phyloP scores from a whole-genome alignment of 2,113 vertebrate species.

The Rhineura floridana region DNA sequence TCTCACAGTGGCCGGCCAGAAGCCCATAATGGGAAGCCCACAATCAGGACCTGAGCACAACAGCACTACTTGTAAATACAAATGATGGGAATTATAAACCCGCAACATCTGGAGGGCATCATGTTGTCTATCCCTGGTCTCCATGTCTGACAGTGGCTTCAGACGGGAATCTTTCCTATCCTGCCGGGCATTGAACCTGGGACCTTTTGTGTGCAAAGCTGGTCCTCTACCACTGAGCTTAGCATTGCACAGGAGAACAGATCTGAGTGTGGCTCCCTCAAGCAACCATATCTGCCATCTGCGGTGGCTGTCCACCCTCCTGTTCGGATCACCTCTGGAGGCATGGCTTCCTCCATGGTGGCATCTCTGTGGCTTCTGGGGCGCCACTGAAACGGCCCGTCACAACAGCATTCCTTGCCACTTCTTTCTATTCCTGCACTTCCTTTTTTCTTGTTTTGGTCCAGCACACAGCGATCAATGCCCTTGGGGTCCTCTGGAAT shows the following conservation, averaged over 20 bases:
- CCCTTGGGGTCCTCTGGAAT: neutral
- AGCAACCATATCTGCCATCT: neutral
- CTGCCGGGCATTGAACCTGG: too few species aligned
- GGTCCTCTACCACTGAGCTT: neutral
- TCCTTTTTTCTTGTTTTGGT: constrained; percentile 29
- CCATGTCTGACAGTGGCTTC: too few species aligned
- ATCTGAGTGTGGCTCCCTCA: neutral
- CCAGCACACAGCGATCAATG: rapidly evolving
- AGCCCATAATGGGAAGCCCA: too few species aligned
- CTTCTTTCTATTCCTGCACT: neutral
- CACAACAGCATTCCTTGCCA: neutral
- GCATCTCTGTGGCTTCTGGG: neutral
- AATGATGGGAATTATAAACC: too few species aligned
- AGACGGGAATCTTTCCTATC: too few species aligned
- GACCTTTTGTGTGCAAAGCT: neutral
- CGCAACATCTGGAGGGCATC: too few species aligned
- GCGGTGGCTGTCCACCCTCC: neutral
- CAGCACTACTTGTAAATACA: too few species aligned
- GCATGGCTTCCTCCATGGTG: too few species aligned
- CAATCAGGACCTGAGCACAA: too few species aligned
- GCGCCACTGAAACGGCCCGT: neutral
- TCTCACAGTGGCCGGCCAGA: too few species aligned
- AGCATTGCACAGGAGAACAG: neutral
- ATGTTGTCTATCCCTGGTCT: too few species aligned
- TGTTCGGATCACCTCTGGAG: too few species aligned